Conservation (phyloP, 2,888 invertebrate genomes). For the Bruchidius siliquastri region DNA sequence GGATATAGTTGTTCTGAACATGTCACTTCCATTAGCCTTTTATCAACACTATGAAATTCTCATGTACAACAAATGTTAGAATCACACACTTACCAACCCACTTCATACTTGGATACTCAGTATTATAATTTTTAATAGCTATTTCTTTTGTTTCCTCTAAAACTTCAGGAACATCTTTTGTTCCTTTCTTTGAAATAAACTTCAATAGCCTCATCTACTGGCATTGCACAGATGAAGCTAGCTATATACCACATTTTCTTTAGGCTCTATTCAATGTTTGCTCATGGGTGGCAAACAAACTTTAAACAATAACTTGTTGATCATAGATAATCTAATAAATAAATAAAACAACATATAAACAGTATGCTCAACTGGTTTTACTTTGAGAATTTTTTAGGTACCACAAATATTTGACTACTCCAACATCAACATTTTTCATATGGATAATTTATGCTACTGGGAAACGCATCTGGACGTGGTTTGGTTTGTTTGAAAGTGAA, state of each 20-base stretch:
- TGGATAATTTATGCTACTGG: too few relatives aligned
- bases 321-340: too few relatives aligned
- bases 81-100: constrained; percentile 81
- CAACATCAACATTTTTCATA: too few relatives aligned
- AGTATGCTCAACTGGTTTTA: too few relatives aligned
- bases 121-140: constrained; percentile 83
- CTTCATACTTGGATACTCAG: constrained; percentile 90
- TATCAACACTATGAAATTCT: too few relatives aligned
- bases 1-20: too few relatives aligned
- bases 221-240: constrained; percentile 81
- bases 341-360: too few relatives aligned
- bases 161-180: constrained; percentile 66
- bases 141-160: constrained; percentile 85
- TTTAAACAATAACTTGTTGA: constrained; percentile 52
- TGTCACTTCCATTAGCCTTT: too few relatives aligned
- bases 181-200: constrained; percentile 78
- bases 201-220: constrained; percentile 90
- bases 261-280: constrained; percentile 83
- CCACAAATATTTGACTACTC: too few relatives aligned
- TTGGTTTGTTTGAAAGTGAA: constrained; percentile 72
- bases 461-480: constrained; percentile 78
- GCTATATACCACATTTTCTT: constrained; percentile 94
- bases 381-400: too few relatives aligned
- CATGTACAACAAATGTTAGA: too few relatives aligned
- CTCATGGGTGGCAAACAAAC: constrained; percentile 83